A percentile compares a stretch with the other conserved stretches of the same genome.
phyloP scores from a whole-genome alignment of 2,797 vertebrate genomes.

The Chrosomus eos region DNA sequence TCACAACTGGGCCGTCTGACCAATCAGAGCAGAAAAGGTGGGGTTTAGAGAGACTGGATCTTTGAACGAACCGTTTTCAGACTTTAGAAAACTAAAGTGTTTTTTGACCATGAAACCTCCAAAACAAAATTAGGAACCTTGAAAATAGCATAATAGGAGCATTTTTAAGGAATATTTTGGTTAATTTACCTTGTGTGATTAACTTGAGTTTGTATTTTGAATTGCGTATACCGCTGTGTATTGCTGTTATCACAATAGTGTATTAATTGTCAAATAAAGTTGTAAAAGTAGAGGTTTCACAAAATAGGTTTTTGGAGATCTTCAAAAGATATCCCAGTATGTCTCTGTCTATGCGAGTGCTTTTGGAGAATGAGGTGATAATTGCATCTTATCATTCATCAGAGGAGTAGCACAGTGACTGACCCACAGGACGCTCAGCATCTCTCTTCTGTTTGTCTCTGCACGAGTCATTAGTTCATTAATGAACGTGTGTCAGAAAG shows the following conservation, averaged over 20 bases:
- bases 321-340: neutral
- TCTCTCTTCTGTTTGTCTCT: constrained; percentile 33
- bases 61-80: neutral
- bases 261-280: neutral
- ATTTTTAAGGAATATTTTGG: neutral
- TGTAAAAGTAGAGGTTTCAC: neutral
- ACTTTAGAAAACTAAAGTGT: neutral
- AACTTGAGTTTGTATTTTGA: neutral
- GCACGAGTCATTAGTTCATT: constrained; percentile 41
- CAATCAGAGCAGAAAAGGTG: neutral
- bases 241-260: neutral
- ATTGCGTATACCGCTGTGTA: too few relatives aligned
- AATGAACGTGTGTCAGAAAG: constrained; percentile 37
- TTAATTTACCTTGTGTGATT: neutral
- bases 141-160: neutral
- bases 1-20: neutral
- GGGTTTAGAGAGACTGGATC: neutral
- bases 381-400: constrained; percentile 48
- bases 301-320: neutral
- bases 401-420: constrained; percentile 7
- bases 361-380: constrained; percentile 28
- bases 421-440: constrained; percentile 23
- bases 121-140: neutral
- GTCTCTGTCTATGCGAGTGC: constrained; percentile 25
- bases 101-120: neutral